These are phyloP conservation scores for Timandra comae DNA, from an alignment of 2,888 invertebrate species.

Conservation along the genomic window DNA sequence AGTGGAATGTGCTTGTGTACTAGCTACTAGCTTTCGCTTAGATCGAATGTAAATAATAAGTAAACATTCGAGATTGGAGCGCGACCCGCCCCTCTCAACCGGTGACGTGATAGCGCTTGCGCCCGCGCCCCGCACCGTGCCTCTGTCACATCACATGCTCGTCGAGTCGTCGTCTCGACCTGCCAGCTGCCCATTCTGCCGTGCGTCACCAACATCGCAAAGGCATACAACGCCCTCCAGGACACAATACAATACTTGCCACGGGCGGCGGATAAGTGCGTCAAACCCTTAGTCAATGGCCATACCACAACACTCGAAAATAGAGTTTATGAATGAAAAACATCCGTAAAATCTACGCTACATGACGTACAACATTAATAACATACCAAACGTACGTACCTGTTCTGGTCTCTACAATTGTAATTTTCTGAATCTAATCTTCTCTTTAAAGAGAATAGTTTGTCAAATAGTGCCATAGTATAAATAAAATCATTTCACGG, in stretches of 20 bases:
- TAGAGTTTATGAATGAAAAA: conserved; percentile 56
- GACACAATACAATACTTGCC: conserved; percentile 23
- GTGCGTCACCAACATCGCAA: conserved; percentile 54
- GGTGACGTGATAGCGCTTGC: conserved; percentile 53
- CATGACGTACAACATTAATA: too few species aligned
- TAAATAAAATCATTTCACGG: too few species aligned
- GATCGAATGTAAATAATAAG: conserved; percentile 57
- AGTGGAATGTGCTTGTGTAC: conserved; percentile 71
- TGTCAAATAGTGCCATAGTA: conserved; percentile 84
- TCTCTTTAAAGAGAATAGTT: conserved; percentile 81
- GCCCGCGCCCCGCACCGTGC: conserved; percentile 36
- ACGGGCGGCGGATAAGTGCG: conserved; percentile 38
- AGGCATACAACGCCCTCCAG: conserved; percentile 34
- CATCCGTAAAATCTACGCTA: conserved; percentile 33
- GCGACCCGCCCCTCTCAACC: conserved; percentile 53
- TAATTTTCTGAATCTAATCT: conserved; percentile 60
- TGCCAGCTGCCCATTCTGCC: conserved; percentile 34
- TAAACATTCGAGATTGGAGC: conserved; percentile 59
- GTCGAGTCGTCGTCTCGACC: conserved; percentile 20
- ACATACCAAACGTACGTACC: conserved; percentile 55
- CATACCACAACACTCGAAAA: conserved; percentile 44
- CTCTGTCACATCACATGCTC: conserved; percentile 49
- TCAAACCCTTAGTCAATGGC: conserved; percentile 35
- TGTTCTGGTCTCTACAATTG: conserved; percentile 61
- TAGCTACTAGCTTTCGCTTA: conserved; percentile 31